These are phyloP conservation scores for Hippocampus comes DNA, from an alignment of 2,113 vertebrate genomes.

Conservation along the genomic window DNA sequence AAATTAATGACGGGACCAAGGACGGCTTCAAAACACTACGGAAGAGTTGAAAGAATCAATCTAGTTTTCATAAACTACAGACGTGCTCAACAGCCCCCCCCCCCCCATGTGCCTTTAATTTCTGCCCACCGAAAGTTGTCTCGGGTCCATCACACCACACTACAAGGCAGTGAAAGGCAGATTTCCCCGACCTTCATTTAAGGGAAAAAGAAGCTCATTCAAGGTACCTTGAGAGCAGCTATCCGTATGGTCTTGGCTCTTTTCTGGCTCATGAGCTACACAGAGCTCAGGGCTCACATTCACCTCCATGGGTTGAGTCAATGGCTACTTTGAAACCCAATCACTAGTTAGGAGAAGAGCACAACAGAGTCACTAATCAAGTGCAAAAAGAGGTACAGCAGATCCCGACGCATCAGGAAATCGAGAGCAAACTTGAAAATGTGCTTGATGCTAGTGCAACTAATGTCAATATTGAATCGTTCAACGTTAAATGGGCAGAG, in stretches of 20 bases:
- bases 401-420: neutral
- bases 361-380: conserved; percentile 47
- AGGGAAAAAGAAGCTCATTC: conserved; percentile 45
- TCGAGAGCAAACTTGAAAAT: neutral
- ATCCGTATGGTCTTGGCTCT: conserved; percentile 77
- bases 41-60: neutral
- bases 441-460: neutral
- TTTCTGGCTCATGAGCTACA: conserved; percentile 70
- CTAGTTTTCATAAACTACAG: neutral
- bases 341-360: conserved; percentile 69
- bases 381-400: neutral
- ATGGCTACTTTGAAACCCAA: conserved; percentile 69
- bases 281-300: conserved; percentile 69
- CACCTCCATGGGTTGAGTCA: conserved; percentile 77
- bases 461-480: neutral
- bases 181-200: conserved; percentile 3
- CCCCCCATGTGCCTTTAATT: neutral
- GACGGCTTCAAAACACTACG: neutral
- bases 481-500: neutral
- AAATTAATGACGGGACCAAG: neutral
- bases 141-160: conserved; percentile 5
- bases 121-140: conserved; percentile 7
- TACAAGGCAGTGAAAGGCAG: conserved; percentile 14
- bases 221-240: conserved; percentile 81
- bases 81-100: neutral